Percentiles rank a stretch among this genome's conserved stretches.
Evolutionary conservation across 2,797 vertebrate genomes (phyloP).

Genomic region (Cichlasoma orientale): DNA sequence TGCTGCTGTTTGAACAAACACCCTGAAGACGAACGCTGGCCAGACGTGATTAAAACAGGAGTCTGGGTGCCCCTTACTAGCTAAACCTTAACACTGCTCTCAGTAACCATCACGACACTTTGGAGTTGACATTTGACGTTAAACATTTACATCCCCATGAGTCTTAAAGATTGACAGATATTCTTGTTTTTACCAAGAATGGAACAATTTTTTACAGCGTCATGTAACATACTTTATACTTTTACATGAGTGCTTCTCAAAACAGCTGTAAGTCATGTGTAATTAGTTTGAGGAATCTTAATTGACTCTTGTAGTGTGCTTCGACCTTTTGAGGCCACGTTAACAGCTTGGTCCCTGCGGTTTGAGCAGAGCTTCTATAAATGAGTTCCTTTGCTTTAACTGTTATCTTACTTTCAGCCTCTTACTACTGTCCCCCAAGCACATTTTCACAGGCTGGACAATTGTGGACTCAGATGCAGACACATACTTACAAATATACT

Average conservation of each 20-base stretch:
- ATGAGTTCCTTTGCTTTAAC: conserved; percentile 44
- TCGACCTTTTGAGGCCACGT: conserved; percentile 36
- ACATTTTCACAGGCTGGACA: conserved; percentile 5
- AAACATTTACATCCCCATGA: neutral
- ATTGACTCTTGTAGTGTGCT: conserved; percentile 30
- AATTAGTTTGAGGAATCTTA: conserved; percentile 33
- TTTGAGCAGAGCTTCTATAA: conserved; percentile 36
- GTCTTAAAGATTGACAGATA: neutral
- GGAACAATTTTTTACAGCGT: neutral
- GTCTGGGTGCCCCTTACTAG: neutral
- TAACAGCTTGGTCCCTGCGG: conserved; percentile 37
- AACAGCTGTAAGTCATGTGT: neutral
- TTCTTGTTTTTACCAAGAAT: neutral
- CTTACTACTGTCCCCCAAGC: conserved; percentile 32
- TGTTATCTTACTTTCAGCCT: conserved; percentile 34
- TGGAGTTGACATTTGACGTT: too few relatives aligned
- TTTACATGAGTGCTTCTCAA: neutral
- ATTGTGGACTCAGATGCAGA: neutral
- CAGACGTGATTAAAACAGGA: neutral
- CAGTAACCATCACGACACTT: neutral
- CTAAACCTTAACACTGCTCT: neutral
- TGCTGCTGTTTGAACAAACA: neutral
- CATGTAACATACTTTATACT: neutral
- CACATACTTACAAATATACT: neutral
- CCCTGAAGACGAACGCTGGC: neutral